These are phyloP conservation scores for Silurus aristotelis DNA, from an alignment of 2,797 vertebrate genomes.

Conservation along the genomic window DNA sequence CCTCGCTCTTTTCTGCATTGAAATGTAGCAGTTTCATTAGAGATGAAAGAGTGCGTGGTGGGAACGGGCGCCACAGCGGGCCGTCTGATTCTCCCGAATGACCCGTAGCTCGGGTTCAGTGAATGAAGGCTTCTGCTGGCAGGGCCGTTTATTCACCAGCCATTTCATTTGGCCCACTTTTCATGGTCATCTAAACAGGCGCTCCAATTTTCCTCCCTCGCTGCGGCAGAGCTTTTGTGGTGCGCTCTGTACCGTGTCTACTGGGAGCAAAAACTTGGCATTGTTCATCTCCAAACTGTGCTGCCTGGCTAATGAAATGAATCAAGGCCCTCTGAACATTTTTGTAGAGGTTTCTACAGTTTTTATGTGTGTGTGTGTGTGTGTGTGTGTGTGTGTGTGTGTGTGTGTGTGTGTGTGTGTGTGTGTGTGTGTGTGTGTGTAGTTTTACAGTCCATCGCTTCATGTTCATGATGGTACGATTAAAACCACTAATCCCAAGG, in stretches of 20 bases:
- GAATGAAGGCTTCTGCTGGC: slow-evolving; percentile 49
- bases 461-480: background rate
- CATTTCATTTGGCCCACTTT: slow-evolving; percentile 61
- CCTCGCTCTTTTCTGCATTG: slow-evolving; percentile 32
- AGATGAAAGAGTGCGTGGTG: slow-evolving; percentile 23
- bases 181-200: slow-evolving; percentile 60
- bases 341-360: slow-evolving; percentile 35
- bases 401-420: background rate
- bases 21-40: slow-evolving; percentile 47
- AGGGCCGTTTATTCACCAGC: slow-evolving; percentile 55
- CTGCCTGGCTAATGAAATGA: slow-evolving; percentile 56
- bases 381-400: background rate
- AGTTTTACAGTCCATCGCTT: background rate
- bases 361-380: background rate
- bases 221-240: slow-evolving; percentile 56
- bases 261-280: slow-evolving; percentile 56
- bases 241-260: slow-evolving; percentile 54
- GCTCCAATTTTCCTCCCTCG: slow-evolving; percentile 56
- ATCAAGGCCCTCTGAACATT: slow-evolving; percentile 57
- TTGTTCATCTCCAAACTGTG: slow-evolving; percentile 49
- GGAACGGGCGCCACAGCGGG: slow-evolving; percentile 40
- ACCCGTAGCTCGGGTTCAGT: slow-evolving; percentile 50
- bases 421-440: background rate
- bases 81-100: slow-evolving; percentile 58
- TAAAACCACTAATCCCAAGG: background rate